Evolutionary conservation across 2,888 invertebrate species (phyloP).

Genomic region (Bombylius major): DNA sequence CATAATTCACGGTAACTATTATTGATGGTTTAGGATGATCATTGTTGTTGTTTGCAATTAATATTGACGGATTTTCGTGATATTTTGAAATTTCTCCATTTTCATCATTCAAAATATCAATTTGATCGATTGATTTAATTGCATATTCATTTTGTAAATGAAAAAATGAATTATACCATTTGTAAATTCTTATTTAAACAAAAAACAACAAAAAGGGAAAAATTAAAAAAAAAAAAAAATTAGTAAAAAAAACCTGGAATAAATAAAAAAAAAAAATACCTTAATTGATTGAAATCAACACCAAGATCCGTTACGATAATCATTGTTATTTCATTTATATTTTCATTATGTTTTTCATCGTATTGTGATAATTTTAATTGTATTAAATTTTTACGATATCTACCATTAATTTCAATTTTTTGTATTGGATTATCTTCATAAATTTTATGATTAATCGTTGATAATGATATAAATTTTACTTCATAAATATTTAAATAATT

Average conservation of each 20-base stretch:
- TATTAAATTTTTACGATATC: neutral
- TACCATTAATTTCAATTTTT: neutral
- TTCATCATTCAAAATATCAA: conserved; percentile 2
- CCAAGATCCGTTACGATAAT: neutral
- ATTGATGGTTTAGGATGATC: too few relatives aligned
- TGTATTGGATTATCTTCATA: neutral
- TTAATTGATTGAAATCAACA: neutral
- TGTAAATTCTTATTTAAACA: conserved; percentile 20
- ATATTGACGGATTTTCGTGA: too few relatives aligned
- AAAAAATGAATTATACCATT: conserved; percentile 28
- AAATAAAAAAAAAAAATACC: neutral
- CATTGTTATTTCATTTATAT: neutral
- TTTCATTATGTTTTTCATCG: too few relatives aligned
- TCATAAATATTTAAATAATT: neutral
- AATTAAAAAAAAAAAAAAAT: too few relatives aligned
- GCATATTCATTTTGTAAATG: conserved; percentile 24
- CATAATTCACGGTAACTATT: too few relatives aligned
- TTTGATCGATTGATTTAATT: conserved; percentile 20
- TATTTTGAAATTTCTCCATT: too few relatives aligned
- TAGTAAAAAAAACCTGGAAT: too few relatives aligned
- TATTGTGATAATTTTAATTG: too few relatives aligned
- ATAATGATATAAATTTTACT: neutral
- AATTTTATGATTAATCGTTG: neutral
- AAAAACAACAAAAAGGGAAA: neutral
- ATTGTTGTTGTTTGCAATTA: too few relatives aligned